phyloP scores from a whole-genome alignment of 2,797 vertebrate genomes.

The Pelodytes ibericus region DNA sequence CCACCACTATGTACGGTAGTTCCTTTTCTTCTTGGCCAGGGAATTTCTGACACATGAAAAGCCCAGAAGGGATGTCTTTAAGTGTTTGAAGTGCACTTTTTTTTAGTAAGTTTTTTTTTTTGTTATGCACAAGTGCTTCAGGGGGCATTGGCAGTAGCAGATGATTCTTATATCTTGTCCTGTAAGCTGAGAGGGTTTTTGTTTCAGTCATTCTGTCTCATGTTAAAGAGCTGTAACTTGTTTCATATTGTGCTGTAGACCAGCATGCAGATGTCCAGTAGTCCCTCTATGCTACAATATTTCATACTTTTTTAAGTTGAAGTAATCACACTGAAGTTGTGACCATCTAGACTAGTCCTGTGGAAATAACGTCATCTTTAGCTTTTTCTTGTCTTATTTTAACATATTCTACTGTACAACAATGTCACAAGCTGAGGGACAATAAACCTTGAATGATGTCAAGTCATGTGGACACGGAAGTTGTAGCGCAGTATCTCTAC shows the following conservation, averaged over 20 bases:
- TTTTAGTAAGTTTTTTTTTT: slow-evolving; percentile 63
- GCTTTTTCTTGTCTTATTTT: too few species aligned
- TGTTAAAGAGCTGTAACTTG: neutral
- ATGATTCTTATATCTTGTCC: slow-evolving; percentile 52
- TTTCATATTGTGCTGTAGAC: neutral
- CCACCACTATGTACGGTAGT: slow-evolving; percentile 54
- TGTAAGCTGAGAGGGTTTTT: slow-evolving; percentile 53
- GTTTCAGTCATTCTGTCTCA: slow-evolving; percentile 8
- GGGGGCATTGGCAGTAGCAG: slow-evolving; percentile 59
- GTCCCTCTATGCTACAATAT: too few species aligned
- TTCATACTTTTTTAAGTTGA: too few species aligned
- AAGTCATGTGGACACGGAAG: too few species aligned
- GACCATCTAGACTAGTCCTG: too few species aligned
- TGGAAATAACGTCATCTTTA: too few species aligned
- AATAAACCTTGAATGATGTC: too few species aligned
- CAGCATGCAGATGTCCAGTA: neutral
- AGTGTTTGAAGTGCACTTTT: slow-evolving; percentile 63
- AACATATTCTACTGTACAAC: too few species aligned
- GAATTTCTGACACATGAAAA: slow-evolving; percentile 62
- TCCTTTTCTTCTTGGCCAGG: slow-evolving; percentile 55
- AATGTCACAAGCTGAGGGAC: too few species aligned
- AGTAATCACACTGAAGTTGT: too few species aligned
- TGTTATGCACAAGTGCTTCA: slow-evolving; percentile 65
- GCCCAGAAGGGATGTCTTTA: slow-evolving; percentile 57
- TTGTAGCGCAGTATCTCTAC: too few species aligned